Conservation (phyloP, 2,797 vertebrate genomes). For the Acanthis flammea region DNA sequence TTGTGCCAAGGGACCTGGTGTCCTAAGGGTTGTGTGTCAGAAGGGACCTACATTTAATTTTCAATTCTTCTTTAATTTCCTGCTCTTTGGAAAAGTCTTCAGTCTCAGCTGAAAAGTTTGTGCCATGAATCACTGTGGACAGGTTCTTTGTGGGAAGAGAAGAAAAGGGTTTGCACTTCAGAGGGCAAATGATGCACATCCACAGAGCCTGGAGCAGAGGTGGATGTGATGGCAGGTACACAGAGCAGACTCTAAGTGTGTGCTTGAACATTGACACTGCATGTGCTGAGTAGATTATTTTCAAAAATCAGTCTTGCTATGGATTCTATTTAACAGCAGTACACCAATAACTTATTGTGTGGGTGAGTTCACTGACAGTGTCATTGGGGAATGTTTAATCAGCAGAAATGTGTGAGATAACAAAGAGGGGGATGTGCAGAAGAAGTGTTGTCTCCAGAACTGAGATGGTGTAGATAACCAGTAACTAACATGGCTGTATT, state of each 20-base stretch:
- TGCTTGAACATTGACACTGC: not conserved
- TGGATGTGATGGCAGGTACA: not conserved
- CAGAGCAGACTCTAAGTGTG: not conserved
- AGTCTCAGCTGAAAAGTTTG: not conserved
- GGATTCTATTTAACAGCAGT: not conserved
- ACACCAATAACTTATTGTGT: not conserved
- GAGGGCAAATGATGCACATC: not conserved
- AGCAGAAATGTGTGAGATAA: not conserved
- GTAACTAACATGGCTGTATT: not conserved
- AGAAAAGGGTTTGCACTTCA: slow-evolving; percentile 6
- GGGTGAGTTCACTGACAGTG: not conserved
- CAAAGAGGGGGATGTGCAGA: not conserved
- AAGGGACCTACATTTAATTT: not conserved
- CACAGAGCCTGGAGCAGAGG: not conserved
- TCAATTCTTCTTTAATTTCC: not conserved
- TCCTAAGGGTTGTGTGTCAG: not conserved
- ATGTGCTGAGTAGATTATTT: not conserved
- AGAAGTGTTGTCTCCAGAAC: not conserved
- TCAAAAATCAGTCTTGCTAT: not conserved
- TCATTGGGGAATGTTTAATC: not conserved
- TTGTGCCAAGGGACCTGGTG: not conserved
- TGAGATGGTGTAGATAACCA: not conserved
- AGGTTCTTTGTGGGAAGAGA: not conserved
- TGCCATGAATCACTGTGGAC: not conserved
- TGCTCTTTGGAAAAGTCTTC: not conserved